Percentiles rank a stretch among this genome's conserved stretches.
Evolutionary conservation across 2,888 invertebrate species (phyloP).

Genomic region (Doris montereyensis): DNA sequence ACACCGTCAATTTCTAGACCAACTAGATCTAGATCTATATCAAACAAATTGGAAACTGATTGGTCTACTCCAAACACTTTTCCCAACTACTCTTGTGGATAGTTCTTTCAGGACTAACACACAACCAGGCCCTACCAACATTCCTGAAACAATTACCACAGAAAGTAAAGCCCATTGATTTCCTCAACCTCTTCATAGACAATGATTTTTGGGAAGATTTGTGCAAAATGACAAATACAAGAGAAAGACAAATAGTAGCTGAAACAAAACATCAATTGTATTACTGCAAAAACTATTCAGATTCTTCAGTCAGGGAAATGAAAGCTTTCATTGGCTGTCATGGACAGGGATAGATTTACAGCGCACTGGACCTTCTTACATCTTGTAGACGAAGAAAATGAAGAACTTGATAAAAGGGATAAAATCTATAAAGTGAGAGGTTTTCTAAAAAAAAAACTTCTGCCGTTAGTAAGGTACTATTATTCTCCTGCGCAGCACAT

Average conservation of each 20-base stretch:
- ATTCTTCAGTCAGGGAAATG: conserved; percentile 33
- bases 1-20: too few species aligned
- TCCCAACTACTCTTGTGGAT: too few species aligned
- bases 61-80: too few species aligned
- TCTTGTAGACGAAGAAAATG: conserved; percentile 41
- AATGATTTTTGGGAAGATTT: conserved; percentile 21
- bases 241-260: conserved; percentile 21
- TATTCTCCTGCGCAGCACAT: conserved; percentile 33
- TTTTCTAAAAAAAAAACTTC: conserved; percentile 15
- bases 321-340: conserved; percentile 44
- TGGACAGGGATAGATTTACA: conserved; percentile 41
- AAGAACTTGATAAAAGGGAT: conserved; percentile 39
- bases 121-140: too few species aligned
- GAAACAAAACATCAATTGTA: conserved; percentile 25
- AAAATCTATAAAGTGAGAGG: conserved; percentile 43
- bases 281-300: conserved; percentile 29
- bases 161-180: too few species aligned
- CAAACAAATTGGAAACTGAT: too few species aligned
- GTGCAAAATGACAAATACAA: conserved; percentile 25
- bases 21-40: too few species aligned
- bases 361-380: conserved; percentile 43
- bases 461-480: conserved; percentile 34
- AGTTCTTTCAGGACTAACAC: too few species aligned
- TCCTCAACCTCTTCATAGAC: too few species aligned
- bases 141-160: too few species aligned